Conservation (phyloP, 2,888 invertebrate species). For the Xanthia icteritia region DNA sequence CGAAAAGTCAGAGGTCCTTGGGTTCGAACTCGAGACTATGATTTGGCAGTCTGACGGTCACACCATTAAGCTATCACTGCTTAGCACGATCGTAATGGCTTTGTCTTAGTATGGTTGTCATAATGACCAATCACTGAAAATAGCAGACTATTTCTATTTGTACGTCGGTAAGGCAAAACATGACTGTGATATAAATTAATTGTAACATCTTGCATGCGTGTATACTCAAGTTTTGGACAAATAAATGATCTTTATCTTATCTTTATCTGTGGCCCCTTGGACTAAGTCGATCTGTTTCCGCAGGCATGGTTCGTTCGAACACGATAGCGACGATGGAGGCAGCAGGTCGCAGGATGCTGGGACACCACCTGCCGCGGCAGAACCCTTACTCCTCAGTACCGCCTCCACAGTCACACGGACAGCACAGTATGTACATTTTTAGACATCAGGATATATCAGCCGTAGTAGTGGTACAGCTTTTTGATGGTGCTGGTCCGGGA, state of each 20-base stretch:
- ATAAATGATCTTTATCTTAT: too few relatives aligned
- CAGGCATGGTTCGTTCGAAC: constrained; percentile 92
- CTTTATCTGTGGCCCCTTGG: neutral
- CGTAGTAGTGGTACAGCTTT: neutral
- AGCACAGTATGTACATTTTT: constrained; percentile 68
- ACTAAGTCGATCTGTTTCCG: neutral
- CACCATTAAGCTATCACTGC: too few relatives aligned
- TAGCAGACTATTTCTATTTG: neutral
- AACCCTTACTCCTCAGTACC: constrained; percentile 93
- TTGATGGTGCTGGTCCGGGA: neutral
- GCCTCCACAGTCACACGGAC: constrained; percentile 85
- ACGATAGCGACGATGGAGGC: constrained; percentile 92
- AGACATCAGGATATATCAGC: neutral
- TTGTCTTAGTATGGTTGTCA: neutral
- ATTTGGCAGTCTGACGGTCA: too few relatives aligned
- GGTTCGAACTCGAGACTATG: too few relatives aligned
- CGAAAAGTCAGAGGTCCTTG: too few relatives aligned
- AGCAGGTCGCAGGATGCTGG: constrained; percentile 94
- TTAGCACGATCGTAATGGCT: neutral
- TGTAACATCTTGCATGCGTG: too few relatives aligned
- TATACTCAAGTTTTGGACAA: too few relatives aligned
- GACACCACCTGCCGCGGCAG: constrained; percentile 93
- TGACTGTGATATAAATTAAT: too few relatives aligned
- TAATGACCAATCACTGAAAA: neutral
- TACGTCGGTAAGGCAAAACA: too few relatives aligned